Base-by-base conservation (phyloP, 2,888 invertebrate species). In the Vanessa cardui region DNA sequence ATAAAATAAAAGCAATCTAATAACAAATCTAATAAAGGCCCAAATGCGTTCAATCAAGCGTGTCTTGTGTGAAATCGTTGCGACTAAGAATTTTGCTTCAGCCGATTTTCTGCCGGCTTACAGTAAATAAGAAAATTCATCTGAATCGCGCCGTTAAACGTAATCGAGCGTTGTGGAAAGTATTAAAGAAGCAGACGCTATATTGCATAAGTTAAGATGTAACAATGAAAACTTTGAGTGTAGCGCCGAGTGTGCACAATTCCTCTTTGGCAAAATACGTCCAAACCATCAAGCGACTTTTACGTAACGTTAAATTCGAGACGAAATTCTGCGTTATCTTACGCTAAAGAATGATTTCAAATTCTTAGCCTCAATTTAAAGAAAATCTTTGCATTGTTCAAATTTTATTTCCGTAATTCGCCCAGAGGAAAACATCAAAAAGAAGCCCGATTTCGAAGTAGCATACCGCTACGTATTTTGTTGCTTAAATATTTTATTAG, bases 131-230 rank as follows among this genome's bases (percentile, higher is more conserved):
- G 88, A 89, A 87, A 89, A 91, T 90, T 92, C 86, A 85, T 88
- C 86, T 84, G 86, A 84, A 89, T 84, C 83, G 84, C 82, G 88
- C 85, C 87, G 89, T 92, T 91, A 92, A 90, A 87, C 81, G 89
- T 89, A 92, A 92, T 92, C 92, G 92, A 91, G 89, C 91, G 90
- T 85, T 84, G 83, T 84, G 84, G 86, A 90, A 92, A 91, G 92
- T 91, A 91, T 91, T 89, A 91, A 90, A 88, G 88, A 88, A 88
- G 88, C 88, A 86, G 86, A 88, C 88, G 87, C 84, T 88, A 90
- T 91, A 92, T 90, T 90, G 90, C 91, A 88, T 89, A 92, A 92
- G 91, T 92, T 92, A 84, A 86, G 89, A 88, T 88, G 88, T 91
- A 84, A 90, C 90, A 91, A 86, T 90, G 90, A 84, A 91, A 92